Percentiles rank a stretch among this genome's conserved stretches.
Conservation (phyloP, 2,113 vertebrate genomes). For the Lagopus muta region DNA sequence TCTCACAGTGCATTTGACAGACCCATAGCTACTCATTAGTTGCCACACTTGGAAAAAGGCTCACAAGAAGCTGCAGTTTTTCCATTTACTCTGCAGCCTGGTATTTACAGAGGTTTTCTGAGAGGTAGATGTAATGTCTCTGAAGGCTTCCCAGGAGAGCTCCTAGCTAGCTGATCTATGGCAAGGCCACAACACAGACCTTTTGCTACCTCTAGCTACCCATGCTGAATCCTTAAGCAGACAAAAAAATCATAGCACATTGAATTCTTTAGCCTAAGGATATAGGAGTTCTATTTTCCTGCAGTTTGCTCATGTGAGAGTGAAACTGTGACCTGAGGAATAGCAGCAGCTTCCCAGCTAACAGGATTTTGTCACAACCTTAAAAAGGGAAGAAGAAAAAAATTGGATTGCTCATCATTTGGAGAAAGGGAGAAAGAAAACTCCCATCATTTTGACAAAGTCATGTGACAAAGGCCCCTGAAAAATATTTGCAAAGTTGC, state of each 20-base stretch:
- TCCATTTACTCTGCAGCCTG: not conserved
- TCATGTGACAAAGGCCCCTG: not conserved
- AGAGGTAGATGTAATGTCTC: slow-evolving; percentile 20
- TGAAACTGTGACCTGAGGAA: not conserved
- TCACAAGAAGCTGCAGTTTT: not conserved
- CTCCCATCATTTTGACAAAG: not conserved
- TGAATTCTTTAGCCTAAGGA: slow-evolving; percentile 8
- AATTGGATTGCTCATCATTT: not conserved
- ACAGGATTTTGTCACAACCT: not conserved
- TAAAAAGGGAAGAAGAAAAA: not conserved
- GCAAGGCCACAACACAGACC: slow-evolving; percentile 2
- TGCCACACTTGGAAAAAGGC: not conserved
- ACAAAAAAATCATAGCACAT: not conserved
- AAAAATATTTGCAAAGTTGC: not conserved
- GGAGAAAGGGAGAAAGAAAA: accelerated
- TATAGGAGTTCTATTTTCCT: not conserved
- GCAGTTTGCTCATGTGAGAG: not conserved
- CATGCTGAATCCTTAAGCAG: slow-evolving; percentile 45
- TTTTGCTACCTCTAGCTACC: slow-evolving; percentile 13
- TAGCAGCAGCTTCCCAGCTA: not conserved
- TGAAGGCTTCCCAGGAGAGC: slow-evolving; percentile 23
- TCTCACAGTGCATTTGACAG: not conserved
- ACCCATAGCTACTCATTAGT: not conserved
- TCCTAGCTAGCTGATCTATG: not conserved
- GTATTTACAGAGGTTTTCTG: slow-evolving; percentile 44